Conservation (phyloP, 2,797 vertebrate species). For the Takifugu rubripes region DNA sequence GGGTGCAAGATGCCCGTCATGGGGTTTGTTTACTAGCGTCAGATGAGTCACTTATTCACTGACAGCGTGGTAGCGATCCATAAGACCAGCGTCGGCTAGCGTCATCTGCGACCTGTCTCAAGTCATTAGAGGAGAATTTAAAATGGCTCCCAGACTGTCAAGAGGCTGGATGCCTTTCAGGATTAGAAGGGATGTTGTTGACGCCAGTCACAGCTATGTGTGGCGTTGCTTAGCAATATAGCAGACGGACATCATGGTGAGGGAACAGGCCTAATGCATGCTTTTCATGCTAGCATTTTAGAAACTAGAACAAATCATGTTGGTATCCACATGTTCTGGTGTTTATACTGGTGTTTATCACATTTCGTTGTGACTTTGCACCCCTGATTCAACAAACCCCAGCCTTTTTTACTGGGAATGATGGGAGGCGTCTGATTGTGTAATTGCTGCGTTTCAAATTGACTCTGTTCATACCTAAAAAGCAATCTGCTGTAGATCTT, state of each 20-base stretch:
- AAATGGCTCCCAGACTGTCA: constrained; percentile 64
- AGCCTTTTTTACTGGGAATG: too few species aligned
- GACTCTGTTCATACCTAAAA: too few species aligned
- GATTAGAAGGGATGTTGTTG: constrained; percentile 57
- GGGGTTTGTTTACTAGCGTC: constrained; percentile 61
- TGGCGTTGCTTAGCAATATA: constrained; percentile 26
- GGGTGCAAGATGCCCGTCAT: constrained; percentile 63
- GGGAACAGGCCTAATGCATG: constrained; percentile 1
- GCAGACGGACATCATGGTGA: constrained; percentile 28
- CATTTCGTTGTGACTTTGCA: not conserved
- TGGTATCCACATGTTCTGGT: not conserved
- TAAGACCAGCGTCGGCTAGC: constrained; percentile 57
- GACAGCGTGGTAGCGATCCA: constrained; percentile 63
- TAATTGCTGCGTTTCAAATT: too few species aligned
- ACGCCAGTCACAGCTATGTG: constrained; percentile 60
- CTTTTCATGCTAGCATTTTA: constrained; percentile 24
- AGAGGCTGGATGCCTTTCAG: constrained; percentile 46
- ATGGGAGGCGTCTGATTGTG: too few species aligned
- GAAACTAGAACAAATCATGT: constrained; percentile 5
- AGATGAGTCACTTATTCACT: constrained; percentile 76
- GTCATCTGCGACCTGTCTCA: constrained; percentile 68
- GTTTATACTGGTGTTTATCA: not conserved
- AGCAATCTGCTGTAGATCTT: too few species aligned
- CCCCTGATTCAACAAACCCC: too few species aligned
- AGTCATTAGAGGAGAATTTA: constrained; percentile 68